phyloP scores from a whole-genome alignment of 2,113 vertebrate species.

The Entomyzon cyanotis region DNA sequence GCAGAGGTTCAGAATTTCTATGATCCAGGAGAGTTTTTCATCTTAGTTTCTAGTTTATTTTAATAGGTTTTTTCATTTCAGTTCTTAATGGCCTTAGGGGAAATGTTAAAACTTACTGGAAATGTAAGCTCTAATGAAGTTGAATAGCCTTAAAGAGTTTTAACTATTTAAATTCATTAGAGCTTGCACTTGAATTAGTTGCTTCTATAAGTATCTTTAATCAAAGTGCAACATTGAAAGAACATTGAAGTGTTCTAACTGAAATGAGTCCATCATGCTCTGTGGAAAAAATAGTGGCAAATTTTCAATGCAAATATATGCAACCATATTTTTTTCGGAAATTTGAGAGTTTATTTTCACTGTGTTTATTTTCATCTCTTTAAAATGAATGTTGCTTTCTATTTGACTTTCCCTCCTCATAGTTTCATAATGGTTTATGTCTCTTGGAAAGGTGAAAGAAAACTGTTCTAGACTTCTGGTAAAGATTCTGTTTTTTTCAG shows the following conservation, averaged over 20 bases:
- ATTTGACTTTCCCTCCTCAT: neutral
- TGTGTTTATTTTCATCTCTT: neutral
- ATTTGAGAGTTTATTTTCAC: neutral
- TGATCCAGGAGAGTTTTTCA: neutral
- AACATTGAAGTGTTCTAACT: neutral
- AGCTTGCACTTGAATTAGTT: neutral
- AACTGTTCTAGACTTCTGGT: neutral
- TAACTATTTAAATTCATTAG: neutral
- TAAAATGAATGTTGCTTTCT: neutral
- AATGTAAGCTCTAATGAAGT: neutral
- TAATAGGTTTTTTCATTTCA: neutral
- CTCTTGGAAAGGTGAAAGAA: constrained; percentile 15
- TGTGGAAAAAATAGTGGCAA: neutral
- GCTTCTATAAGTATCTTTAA: neutral
- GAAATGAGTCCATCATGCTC: neutral
- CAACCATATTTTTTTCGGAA: neutral
- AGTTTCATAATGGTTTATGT: neutral
- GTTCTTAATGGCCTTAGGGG: neutral
- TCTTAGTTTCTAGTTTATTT: neutral
- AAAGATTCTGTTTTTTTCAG: neutral
- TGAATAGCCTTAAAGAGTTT: neutral
- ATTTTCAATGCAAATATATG: neutral
- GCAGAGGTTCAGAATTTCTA: neutral
- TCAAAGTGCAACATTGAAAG: neutral
- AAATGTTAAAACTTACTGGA: neutral